Conservation (phyloP, 2,797 vertebrate genomes). For the Phoeniculus purpureus region DNA sequence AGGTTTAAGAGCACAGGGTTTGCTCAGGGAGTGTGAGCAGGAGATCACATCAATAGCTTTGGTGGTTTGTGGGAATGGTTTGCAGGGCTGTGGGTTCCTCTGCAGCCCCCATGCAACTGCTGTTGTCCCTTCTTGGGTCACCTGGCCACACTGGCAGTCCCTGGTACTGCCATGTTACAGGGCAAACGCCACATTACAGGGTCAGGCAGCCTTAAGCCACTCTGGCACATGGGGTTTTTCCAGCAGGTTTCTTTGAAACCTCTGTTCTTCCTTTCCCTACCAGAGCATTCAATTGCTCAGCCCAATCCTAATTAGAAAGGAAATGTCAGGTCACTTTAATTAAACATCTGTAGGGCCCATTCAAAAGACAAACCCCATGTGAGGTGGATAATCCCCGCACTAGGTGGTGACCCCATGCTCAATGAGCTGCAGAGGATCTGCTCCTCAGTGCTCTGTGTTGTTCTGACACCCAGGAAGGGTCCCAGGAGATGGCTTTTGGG, state of each 20-base stretch:
- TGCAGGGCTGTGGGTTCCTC: neutral
- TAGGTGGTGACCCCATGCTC: rapidly evolving
- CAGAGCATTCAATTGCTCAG: neutral
- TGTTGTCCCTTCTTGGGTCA: neutral
- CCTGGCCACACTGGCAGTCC: neutral
- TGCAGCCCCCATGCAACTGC: rapidly evolving
- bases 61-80: neutral
- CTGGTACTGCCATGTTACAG: no score
- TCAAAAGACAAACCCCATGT: neutral
- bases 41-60: rapidly evolving
- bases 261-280: neutral
- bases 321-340: slow-evolving; percentile 19
- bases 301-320: neutral
- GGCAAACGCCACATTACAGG: neutral
- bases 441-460: neutral
- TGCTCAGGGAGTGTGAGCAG: neutral
- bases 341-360: neutral
- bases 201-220: rapidly evolving
- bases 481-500: neutral
- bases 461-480: slow-evolving; percentile 61
- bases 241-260: neutral
- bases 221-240: neutral
- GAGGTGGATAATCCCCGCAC: neutral
- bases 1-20: no score
- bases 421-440: rapidly evolving